phyloP scores from a whole-genome alignment of 2,888 invertebrate species.

The Oligia strigilis region DNA sequence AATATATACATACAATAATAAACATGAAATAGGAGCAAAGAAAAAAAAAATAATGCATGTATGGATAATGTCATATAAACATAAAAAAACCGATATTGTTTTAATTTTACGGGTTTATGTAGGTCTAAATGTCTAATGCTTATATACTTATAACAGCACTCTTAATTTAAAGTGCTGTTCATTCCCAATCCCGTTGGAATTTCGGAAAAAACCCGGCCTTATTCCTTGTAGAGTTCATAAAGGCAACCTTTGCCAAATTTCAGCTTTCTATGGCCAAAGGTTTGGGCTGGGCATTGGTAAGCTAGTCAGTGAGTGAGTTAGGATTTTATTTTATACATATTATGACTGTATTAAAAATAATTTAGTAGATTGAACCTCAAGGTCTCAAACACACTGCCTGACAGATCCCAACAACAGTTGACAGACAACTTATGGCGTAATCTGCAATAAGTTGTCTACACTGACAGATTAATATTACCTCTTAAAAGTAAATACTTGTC shows the following conservation, averaged over 20 bases:
- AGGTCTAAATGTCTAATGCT: neutral
- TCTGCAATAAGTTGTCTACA: neutral
- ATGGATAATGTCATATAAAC: neutral
- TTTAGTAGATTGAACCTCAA: neutral
- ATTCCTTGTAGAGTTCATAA: neutral
- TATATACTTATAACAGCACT: neutral
- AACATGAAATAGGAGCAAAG: too few relatives aligned
- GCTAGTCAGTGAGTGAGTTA: neutral
- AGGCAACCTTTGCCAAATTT: neutral
- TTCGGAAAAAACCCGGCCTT: neutral
- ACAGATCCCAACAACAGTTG: too few relatives aligned
- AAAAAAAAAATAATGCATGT: too few relatives aligned
- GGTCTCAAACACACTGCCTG: neutral
- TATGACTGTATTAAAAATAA: neutral
- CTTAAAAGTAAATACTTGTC: constrained; percentile 13
- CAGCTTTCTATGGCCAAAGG: neutral
- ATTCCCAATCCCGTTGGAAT: neutral
- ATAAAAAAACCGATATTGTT: neutral
- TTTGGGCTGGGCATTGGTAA: neutral
- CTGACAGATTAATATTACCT: neutral
- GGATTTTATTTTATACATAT: neutral
- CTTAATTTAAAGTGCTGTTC: neutral
- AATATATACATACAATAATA: too few relatives aligned
- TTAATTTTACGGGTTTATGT: neutral
- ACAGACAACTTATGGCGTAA: too few relatives aligned